Percentiles rank a stretch among this genome's conserved stretches.
Evolutionary conservation across 1,140 invertebrate genomes (phyloP).

Genomic region (Adelges cooleyi): DNA sequence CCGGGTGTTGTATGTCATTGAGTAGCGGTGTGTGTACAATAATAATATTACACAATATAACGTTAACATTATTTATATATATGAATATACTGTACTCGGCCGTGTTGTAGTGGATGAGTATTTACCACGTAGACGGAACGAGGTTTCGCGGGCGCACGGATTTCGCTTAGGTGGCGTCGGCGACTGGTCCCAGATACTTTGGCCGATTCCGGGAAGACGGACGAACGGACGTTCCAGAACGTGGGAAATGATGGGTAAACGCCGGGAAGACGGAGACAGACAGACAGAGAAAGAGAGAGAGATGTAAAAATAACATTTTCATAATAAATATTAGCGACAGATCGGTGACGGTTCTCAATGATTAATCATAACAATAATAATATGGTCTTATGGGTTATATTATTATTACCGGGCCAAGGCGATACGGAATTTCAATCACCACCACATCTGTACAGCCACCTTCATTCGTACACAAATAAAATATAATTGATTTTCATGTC

Average conservation of each 20-base stretch:
- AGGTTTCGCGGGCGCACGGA: neutral
- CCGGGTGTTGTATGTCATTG: neutral
- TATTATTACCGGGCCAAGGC: too few species aligned
- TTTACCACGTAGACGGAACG: slow-evolving; percentile 8
- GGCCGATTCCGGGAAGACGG: neutral
- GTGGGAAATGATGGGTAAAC: neutral
- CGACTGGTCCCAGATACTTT: neutral
- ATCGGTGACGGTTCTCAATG: too few species aligned
- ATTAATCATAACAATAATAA: too few species aligned
- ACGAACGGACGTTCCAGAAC: slow-evolving; percentile 1
- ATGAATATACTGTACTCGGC: neutral
- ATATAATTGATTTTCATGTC: too few species aligned
- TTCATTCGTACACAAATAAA: too few species aligned
- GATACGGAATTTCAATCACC: too few species aligned
- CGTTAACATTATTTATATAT: too few species aligned
- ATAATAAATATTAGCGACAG: too few species aligned
- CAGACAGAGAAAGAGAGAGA: neutral
- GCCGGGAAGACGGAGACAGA: neutral
- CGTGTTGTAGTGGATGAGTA: neutral
- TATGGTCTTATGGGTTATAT: too few species aligned
- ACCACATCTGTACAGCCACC: too few species aligned
- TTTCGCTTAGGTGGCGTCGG: slow-evolving; percentile 23
- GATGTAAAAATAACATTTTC: too few species aligned
- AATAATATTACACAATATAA: neutral
- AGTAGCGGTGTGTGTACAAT: neutral